These are phyloP conservation scores for Psophia crepitans DNA, from an alignment of 2,113 vertebrate genomes.

Conservation along the genomic window DNA sequence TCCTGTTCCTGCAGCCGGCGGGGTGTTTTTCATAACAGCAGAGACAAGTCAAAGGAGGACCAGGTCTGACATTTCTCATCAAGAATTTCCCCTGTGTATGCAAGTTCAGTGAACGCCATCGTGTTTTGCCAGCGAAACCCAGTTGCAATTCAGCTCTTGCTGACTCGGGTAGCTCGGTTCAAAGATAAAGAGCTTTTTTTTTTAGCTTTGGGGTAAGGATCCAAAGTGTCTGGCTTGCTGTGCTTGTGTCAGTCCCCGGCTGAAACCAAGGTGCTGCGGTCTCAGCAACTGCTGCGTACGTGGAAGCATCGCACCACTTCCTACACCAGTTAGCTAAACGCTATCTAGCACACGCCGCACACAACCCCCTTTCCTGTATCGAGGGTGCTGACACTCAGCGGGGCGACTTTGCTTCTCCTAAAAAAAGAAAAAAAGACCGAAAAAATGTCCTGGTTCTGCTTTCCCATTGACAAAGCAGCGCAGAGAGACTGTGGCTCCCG, in stretches of 20 bases:
- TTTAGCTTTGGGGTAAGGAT: background rate
- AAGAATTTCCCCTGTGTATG: background rate
- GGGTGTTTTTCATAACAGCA: background rate
- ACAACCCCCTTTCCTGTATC: background rate
- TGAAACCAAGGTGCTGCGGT: background rate
- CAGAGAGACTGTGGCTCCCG: background rate
- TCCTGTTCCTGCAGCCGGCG: rapidly evolving
- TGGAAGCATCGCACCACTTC: background rate
- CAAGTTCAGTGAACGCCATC: background rate
- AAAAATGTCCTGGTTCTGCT: background rate
- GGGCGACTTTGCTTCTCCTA: background rate
- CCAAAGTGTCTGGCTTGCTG: background rate
- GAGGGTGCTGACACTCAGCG: background rate
- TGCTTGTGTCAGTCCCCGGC: rapidly evolving
- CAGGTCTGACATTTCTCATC: background rate
- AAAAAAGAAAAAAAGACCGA: background rate
- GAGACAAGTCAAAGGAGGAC: background rate
- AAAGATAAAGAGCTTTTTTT: background rate
- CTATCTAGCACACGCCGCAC: background rate
- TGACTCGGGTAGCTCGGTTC: background rate
- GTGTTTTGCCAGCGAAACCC: background rate
- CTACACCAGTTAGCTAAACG: rapidly evolving
- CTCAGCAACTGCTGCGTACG: background rate
- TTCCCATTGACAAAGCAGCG: background rate
- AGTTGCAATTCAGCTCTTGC: background rate